These are phyloP conservation scores for Catharus bicknelli DNA, from an alignment of 2,113 vertebrate species.

Conservation along the genomic window DNA sequence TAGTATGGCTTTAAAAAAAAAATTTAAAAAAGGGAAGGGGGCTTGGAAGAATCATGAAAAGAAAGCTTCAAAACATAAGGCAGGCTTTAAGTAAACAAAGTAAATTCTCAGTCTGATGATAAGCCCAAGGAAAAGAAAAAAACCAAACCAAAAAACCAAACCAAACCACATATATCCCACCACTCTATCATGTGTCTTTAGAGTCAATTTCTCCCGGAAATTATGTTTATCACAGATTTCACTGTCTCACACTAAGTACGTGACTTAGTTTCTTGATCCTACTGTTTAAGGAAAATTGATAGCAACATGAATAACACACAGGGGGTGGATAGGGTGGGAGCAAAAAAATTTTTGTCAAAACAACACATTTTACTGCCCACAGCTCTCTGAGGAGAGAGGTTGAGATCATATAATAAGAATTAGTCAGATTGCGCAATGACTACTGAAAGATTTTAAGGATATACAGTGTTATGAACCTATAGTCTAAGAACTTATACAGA, in stretches of 20 bases:
- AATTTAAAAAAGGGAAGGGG: neutral
- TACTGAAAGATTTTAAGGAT: neutral
- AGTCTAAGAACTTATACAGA: neutral
- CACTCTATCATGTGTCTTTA: neutral
- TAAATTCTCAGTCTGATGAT: neutral
- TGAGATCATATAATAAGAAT: neutral
- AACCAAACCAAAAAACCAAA: neutral
- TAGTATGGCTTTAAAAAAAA: neutral
- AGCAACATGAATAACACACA: neutral
- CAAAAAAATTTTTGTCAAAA: neutral
- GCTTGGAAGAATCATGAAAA: neutral
- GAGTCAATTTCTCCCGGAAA: neutral
- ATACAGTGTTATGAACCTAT: neutral
- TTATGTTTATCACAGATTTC: neutral
- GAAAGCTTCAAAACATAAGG: neutral
- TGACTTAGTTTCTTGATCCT: neutral
- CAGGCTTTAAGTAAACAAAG: neutral
- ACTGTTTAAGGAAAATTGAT: neutral
- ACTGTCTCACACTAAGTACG: neutral
- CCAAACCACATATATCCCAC: neutral
- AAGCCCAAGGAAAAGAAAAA: neutral
- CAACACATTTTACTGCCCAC: constrained; percentile 19
- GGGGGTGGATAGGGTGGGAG: neutral
- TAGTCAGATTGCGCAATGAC: neutral
- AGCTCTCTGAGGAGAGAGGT: neutral